A percentile compares a stretch with the other conserved stretches of the same genome.
Evolutionary conservation across 2,797 vertebrate genomes (phyloP).

Genomic region (Myotis planiceps): DNA sequence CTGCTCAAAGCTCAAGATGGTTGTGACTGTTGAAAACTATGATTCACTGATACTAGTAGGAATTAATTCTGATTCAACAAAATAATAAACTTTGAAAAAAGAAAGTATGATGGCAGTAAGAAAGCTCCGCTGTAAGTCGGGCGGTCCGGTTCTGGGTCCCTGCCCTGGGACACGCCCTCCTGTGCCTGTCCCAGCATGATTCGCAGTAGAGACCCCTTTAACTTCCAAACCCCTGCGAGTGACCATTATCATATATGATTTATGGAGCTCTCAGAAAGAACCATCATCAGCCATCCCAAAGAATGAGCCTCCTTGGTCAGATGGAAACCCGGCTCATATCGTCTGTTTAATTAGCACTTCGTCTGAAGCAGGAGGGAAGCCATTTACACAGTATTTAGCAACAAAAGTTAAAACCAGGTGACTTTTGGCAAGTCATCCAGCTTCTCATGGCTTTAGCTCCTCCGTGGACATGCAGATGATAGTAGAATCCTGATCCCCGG

Average conservation of each 20-base stretch:
- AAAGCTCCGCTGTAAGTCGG: not conserved
- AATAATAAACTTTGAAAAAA: not conserved
- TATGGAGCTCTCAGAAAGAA: not conserved
- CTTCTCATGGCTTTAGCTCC: not conserved
- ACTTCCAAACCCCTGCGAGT: not conserved
- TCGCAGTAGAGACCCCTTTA: not conserved
- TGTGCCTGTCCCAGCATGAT: not conserved
- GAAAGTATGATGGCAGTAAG: not conserved
- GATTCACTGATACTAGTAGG: not conserved
- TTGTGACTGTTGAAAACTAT: not conserved
- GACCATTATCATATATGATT: accelerated
- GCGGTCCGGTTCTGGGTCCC: not conserved
- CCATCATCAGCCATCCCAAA: not conserved
- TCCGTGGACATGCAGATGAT: not conserved
- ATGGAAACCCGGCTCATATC: not conserved
- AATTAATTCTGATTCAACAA: not conserved
- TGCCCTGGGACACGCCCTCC: not conserved
- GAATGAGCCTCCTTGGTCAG: not conserved
- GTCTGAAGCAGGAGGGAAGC: not conserved
- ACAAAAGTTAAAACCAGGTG: not conserved
- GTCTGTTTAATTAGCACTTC: not conserved
- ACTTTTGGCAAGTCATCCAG: not conserved
- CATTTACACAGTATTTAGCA: not conserved
- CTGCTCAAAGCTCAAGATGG: not conserved
- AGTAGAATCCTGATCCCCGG: not conserved